phyloP scores from a whole-genome alignment of 2,888 invertebrate genomes.

The Rugalucina vietnamica region DNA sequence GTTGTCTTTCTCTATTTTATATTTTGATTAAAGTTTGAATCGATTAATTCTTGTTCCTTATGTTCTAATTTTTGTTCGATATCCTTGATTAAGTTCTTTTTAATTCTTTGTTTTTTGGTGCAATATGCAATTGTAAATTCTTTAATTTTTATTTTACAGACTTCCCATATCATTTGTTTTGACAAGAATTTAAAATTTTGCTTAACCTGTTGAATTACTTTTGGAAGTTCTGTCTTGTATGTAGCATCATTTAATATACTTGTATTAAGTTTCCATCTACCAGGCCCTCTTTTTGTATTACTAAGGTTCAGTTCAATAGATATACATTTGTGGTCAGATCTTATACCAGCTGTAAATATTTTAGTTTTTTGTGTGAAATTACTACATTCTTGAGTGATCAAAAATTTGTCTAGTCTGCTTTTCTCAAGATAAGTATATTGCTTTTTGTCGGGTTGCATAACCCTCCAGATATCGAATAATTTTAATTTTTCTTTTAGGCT shows the following conservation, averaged over 20 bases:
- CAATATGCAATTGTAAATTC: background rate
- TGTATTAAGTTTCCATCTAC: background rate
- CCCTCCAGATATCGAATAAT: background rate
- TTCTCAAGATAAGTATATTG: background rate
- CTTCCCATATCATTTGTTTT: background rate
- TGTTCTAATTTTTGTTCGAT: background rate
- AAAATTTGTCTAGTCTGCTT: background rate
- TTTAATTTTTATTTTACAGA: background rate
- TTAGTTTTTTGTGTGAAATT: background rate
- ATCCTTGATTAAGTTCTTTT: background rate
- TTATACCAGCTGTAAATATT: background rate
- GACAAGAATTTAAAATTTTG: background rate
- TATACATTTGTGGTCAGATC: background rate
- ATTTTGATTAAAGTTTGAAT: background rate
- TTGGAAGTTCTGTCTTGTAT: background rate
- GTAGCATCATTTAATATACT: background rate
- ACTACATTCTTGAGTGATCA: background rate
- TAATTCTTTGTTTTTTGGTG: background rate
- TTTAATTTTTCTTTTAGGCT: background rate
- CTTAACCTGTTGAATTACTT: background rate
- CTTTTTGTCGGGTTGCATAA: background rate
- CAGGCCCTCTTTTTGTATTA: background rate
- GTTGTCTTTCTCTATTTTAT: background rate
- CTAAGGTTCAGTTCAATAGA: background rate
- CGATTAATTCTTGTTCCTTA: background rate